Evolutionary conservation across 2,113 vertebrate species (phyloP), one percentile per base, ranked within the genome.

Genomic region (Pyxicephalus adspersus): DNA sequence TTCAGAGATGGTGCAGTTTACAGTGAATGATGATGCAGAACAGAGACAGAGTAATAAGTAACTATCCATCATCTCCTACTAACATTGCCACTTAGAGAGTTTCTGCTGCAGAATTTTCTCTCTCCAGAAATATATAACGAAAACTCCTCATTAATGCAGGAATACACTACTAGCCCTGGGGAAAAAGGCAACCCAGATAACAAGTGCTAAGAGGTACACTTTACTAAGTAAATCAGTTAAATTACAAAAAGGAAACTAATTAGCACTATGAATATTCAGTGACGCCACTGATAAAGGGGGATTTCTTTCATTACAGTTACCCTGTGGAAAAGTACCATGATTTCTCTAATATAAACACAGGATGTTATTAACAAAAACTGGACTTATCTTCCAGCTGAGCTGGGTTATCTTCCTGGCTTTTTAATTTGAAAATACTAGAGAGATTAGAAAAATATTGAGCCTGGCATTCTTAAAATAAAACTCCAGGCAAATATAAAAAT

Each of bases 181-280:
- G 83, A 85, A 86, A 45, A 75, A 83, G 84, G 81, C 82, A 85
- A 86, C 85, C 87, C 85, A 83, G 83, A 85, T 84, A 88, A 86
- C 87, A 85, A 58, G 83, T 87, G 83, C 85, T 88, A 83, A 83
- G 80, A 85, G 81, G 79, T 83, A 84, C 76, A 60, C 76, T 88
- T 87, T 89, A 84, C 84, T 89, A 86, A 88, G 83, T 89, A 90
- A 88, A 88, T 90, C 87, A 87, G 86, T 83, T 91, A 90, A 89
- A 90, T 88, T 88, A 90, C 87, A 87, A 86, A 87, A 89, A 92
- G 85, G 85, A 86, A 90, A 70, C 15, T 68, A 68, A 79, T 68
- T 66, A 68, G 65, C 6, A 31, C 54, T 57, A 67, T 78, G 64
- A 65, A 78, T 78, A 78, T 68, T 68, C 77, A 79, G 64, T 18